Conservation (phyloP, 2,113 vertebrate species). For the Catharus fuscescens region DNA sequence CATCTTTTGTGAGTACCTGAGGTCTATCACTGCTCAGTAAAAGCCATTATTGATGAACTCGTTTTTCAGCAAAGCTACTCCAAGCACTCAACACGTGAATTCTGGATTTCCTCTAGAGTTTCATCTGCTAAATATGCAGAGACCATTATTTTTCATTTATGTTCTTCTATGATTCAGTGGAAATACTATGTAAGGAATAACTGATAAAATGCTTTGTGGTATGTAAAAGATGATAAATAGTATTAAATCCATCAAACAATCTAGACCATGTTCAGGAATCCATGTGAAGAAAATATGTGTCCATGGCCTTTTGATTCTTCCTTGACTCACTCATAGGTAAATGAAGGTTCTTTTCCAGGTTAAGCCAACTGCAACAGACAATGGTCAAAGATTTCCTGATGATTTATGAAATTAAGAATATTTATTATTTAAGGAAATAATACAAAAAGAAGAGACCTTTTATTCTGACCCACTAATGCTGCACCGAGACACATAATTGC, state of each 20-base stretch:
- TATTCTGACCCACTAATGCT: neutral
- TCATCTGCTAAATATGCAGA: neutral
- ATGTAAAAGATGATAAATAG: neutral
- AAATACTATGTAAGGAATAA: neutral
- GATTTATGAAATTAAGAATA: neutral
- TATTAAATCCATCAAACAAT: neutral
- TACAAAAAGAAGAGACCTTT: neutral
- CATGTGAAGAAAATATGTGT: neutral
- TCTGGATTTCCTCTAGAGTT: neutral
- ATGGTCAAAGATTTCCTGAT: neutral
- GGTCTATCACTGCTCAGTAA: neutral
- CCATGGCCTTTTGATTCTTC: neutral
- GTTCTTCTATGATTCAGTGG: neutral
- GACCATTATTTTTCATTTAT: neutral
- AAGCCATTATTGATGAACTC: fast-evolving
- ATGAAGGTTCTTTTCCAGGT: neutral
- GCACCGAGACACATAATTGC: neutral
- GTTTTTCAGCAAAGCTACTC: neutral
- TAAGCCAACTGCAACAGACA: neutral
- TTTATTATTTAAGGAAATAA: neutral
- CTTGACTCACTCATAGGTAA: neutral
- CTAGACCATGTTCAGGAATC: neutral
- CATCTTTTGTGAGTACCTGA: neutral
- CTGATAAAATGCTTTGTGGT: neutral
- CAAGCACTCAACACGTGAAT: neutral